Evolutionary conservation across 2,888 invertebrate genomes (phyloP).

Genomic region (Nezara viridula): DNA sequence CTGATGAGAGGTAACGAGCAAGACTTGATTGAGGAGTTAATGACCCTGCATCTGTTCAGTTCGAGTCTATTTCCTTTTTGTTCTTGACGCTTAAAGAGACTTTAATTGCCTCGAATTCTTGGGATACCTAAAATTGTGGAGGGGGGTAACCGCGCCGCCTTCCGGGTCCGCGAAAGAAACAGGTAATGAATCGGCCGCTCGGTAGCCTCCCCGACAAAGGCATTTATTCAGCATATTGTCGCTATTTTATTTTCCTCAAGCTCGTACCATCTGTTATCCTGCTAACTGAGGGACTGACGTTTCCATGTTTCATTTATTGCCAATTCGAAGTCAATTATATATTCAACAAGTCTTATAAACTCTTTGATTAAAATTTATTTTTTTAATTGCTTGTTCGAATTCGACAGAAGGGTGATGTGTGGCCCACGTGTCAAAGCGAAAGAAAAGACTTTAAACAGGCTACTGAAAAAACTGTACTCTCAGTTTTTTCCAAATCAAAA

Average conservation of each 20-base stretch:
- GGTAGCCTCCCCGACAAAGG: slow-evolving; percentile 30
- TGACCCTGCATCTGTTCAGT: not conserved
- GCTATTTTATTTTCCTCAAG: not conserved
- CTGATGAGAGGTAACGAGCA: too few species aligned
- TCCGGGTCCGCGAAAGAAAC: not conserved
- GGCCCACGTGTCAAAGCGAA: too few species aligned
- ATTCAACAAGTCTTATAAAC: not conserved
- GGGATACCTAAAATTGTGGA: not conserved
- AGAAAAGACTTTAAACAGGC: too few species aligned
- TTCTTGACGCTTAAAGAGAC: not conserved
- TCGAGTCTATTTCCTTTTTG: not conserved
- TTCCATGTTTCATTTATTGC: not conserved
- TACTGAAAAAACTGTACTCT: too few species aligned
- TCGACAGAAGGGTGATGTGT: too few species aligned
- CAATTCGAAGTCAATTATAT: not conserved
- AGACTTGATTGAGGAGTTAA: too few species aligned
- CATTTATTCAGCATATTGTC: slow-evolving; percentile 30
- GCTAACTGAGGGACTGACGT: not conserved
- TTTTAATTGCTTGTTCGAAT: too few species aligned
- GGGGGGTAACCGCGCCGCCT: not conserved
- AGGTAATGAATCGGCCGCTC: not conserved
- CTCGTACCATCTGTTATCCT: not conserved
- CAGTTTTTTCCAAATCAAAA: too few species aligned
- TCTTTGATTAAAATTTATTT: not conserved
- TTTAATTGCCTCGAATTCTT: not conserved